These are phyloP conservation scores for Hydropsyche tenuis DNA, from an alignment of 1,140 invertebrate genomes.

Conservation along the genomic window DNA sequence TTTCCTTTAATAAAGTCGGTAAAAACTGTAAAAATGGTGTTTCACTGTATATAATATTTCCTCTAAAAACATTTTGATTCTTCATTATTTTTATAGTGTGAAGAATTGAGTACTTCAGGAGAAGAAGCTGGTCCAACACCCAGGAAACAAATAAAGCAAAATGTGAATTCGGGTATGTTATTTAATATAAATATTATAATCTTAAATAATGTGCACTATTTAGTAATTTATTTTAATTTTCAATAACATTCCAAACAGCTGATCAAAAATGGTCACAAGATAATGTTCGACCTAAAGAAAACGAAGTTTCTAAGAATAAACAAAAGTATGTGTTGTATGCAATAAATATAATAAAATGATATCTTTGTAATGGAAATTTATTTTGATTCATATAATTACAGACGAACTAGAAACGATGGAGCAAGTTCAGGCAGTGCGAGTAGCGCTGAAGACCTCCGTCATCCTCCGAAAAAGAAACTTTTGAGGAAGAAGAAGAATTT, in stretches of 20 bases:
- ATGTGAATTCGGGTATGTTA: conserved; percentile 55
- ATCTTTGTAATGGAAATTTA: not conserved
- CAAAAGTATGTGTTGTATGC: conserved; percentile 62
- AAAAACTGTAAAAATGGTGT: no score
- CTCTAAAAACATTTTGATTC: no score
- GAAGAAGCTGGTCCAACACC: conserved; percentile 62
- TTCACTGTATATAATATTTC: no score
- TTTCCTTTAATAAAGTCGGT: no score
- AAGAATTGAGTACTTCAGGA: conserved; percentile 61
- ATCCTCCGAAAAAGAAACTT: conserved; percentile 61
- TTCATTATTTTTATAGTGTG: conserved; percentile 55
- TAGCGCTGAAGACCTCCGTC: conserved; percentile 59
- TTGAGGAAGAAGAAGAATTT: conserved; percentile 61
- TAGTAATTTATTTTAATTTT: not conserved
- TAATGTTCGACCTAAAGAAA: conserved; percentile 38
- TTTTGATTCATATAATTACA: conserved; percentile 37
- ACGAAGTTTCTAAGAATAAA: conserved; percentile 52
- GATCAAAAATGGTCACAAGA: conserved; percentile 55
- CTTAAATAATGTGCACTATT: not conserved
- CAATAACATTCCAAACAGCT: not conserved
- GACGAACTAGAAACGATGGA: conserved; percentile 57
- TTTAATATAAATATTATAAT: not conserved
- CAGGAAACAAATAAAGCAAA: conserved; percentile 62
- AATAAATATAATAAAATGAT: not conserved
- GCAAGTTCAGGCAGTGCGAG: conserved; percentile 61